These are phyloP conservation scores for Puma concolor DNA, from an alignment of 2,113 vertebrate genomes.

Conservation along the genomic window DNA sequence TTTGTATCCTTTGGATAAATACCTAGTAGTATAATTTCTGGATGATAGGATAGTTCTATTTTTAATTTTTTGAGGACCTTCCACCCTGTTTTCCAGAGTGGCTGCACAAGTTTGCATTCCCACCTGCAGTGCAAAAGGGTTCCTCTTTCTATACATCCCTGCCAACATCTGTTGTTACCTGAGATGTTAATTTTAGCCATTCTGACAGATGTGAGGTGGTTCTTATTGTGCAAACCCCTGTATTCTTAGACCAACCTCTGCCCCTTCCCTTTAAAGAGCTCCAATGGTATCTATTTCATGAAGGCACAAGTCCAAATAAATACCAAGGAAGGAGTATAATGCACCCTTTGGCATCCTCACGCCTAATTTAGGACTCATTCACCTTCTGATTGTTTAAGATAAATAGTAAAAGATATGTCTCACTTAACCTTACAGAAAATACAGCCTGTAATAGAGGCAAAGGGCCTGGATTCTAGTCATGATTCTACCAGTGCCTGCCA, in stretches of 20 bases:
- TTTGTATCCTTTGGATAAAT: too few relatives aligned
- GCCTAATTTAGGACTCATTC: neutral
- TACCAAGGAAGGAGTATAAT: fast-evolving
- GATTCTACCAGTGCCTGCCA: neutral
- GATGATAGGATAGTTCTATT: too few relatives aligned
- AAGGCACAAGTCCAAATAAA: neutral
- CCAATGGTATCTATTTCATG: neutral
- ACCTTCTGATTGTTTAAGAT: neutral
- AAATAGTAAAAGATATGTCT: neutral
- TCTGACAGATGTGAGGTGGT: too few relatives aligned
- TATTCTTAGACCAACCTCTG: neutral
- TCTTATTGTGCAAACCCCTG: neutral
- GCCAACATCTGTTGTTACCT: too few relatives aligned
- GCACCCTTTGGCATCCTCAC: neutral
- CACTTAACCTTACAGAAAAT: neutral
- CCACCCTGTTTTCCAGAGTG: too few relatives aligned
- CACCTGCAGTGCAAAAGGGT: too few relatives aligned
- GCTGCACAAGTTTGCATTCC: too few relatives aligned
- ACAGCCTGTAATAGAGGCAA: neutral
- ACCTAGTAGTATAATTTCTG: too few relatives aligned
- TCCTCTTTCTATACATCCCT: too few relatives aligned
- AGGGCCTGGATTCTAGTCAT: neutral
- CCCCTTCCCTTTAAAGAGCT: neutral
- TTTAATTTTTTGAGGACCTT: too few relatives aligned
- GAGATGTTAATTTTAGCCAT: too few relatives aligned